Evolutionary conservation across 2,113 vertebrate genomes (phyloP).

Genomic region (Colinus virginianus): DNA sequence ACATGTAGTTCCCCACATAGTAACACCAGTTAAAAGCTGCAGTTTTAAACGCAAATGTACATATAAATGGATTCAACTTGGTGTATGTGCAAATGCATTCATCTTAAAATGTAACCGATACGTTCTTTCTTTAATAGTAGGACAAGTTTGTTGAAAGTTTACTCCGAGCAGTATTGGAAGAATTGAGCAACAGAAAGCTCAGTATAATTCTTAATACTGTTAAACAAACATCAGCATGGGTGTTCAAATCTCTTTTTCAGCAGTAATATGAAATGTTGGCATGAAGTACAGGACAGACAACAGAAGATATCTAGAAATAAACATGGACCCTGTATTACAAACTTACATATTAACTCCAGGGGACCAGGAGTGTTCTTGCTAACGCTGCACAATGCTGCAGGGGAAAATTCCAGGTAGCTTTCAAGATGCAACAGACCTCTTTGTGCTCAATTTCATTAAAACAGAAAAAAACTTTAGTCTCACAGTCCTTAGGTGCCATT

Average conservation of each 20-base stretch:
- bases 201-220: conserved; percentile 39
- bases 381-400: conserved; percentile 59
- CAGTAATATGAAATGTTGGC: conserved; percentile 61
- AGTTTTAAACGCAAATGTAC: not conserved
- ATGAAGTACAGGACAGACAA: conserved; percentile 63
- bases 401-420: conserved; percentile 55
- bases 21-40: not conserved
- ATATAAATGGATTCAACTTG: not conserved
- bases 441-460: not conserved
- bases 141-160: not conserved
- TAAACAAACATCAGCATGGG: conserved; percentile 25
- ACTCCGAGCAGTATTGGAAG: not conserved
- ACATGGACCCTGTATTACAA: conserved; percentile 74
- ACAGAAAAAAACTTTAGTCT: not conserved
- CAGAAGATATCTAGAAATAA: conserved; percentile 75
- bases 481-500: not conserved
- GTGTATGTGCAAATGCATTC: not conserved
- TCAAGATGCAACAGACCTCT: not conserved
- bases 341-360: conserved; percentile 70
- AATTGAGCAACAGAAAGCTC: conserved; percentile 12
- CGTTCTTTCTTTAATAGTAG: not conserved
- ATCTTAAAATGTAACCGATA: not conserved
- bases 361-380: conserved; percentile 32
- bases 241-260: conserved; percentile 39
- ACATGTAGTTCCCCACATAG: no score